phyloP scores from a whole-genome alignment of 2,888 invertebrate species.

The Leucoptera coffeella region DNA sequence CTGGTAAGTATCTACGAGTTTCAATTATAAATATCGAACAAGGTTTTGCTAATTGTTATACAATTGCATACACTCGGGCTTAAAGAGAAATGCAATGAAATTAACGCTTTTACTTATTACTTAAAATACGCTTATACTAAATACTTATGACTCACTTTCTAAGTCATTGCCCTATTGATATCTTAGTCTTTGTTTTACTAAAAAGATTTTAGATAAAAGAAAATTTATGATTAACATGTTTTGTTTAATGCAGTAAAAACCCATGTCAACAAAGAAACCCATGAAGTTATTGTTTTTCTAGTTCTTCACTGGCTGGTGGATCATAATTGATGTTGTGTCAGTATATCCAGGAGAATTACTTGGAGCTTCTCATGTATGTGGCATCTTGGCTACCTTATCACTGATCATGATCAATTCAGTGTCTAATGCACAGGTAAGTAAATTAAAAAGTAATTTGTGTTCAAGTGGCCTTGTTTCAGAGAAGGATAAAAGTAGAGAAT shows the following conservation, averaged over 20 bases:
- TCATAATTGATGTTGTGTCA: constrained; percentile 90
- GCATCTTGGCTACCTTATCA: constrained; percentile 89
- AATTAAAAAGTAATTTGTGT: neutral
- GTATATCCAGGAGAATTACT: constrained; percentile 66
- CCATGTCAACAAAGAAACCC: constrained; percentile 1
- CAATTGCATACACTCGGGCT: too few relatives aligned
- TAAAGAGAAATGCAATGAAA: too few relatives aligned
- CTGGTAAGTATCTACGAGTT: constrained; percentile 63
- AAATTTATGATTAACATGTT: neutral
- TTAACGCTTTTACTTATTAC: too few relatives aligned
- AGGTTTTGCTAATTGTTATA: too few relatives aligned
- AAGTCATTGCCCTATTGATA: too few relatives aligned
- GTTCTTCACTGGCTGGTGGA: constrained; percentile 99
- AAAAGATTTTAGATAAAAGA: neutral
- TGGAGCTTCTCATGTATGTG: constrained; percentile 86
- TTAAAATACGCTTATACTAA: too few relatives aligned
- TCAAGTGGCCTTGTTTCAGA: neutral
- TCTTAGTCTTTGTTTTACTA: too few relatives aligned
- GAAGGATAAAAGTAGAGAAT: too few relatives aligned
- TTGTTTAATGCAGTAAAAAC: constrained; percentile 1
- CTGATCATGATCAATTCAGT: constrained; percentile 97
- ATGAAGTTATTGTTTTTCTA: constrained; percentile 21
- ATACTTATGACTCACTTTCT: too few relatives aligned
- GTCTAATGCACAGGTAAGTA: constrained; percentile 78
- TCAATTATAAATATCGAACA: too few relatives aligned